Evolutionary conservation across 2,113 vertebrate species (phyloP), one percentile per base, ranked within the genome.

Genomic region (Lycaon pictus): DNA sequence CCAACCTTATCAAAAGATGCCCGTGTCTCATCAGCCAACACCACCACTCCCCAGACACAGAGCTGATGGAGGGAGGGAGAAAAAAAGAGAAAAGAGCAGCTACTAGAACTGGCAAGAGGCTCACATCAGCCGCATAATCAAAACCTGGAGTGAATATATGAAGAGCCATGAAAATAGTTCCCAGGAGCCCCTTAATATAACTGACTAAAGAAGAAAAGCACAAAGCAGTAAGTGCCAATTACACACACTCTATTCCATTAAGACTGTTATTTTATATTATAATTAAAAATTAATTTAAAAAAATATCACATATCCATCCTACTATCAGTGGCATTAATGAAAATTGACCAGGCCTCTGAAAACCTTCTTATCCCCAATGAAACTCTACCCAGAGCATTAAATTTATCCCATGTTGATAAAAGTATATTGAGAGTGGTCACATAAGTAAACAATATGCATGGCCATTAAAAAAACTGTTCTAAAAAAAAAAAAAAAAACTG

Each of bases 391-490:
- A 76, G 84, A 65, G 20, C 63, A 43, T 43, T 43, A 43, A 43
- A 90, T 27, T 96, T 53, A 65, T 17, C 81, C n/a, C 32, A 71
- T 15, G 5, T 35, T 88, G 65, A 92, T 72, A 96, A 87, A 94
- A 77, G 55, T 4, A 79, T 82, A 74, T 48, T 55, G 6, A 92
- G 53, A 88, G 20, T 48, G 27, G 11, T 83, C 93, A 72, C n/a
- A 29, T 19, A n/a, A 92, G 43, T 82, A 93, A 93, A 91, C 4
- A 72, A 80, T 23, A 69, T 27, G 3, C 16, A 23, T 1, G 53
- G 32, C 11, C 43, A 85, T 29, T 29, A 51, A 55, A 67, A 69
- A 93, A 77, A n/a, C n/a, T n/a, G n/a, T n/a, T n/a, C n/a, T n/a
- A n/a, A n/a, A 69, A 93, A 77, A 93, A n/a, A n/a, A n/a, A 51